phyloP scores from a whole-genome alignment of 2,113 vertebrate species.

The Varanus salvator region DNA sequence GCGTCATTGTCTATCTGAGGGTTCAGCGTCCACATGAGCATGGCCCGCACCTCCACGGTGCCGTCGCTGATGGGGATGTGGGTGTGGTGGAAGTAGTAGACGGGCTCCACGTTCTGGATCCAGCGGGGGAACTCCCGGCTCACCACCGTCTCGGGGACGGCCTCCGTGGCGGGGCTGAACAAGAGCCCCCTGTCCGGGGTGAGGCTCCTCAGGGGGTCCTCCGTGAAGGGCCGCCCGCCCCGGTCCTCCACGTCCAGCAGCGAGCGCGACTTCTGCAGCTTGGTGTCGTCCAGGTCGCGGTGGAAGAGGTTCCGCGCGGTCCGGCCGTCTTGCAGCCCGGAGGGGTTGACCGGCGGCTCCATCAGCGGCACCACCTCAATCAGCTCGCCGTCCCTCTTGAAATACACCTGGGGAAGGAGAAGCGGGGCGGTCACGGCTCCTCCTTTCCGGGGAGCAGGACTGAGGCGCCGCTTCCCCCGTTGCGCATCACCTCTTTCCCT shows the following conservation, averaged over 20 bases:
- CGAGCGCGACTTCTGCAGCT: conserved; percentile 84
- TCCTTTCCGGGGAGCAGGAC: neutral
- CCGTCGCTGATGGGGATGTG: conserved; percentile 83
- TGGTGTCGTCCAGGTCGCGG: conserved; percentile 89
- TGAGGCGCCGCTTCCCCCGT: too few species aligned
- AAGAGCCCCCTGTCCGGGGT: conserved; percentile 73
- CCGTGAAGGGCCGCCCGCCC: conserved; percentile 75
- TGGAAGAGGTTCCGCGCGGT: conserved; percentile 79
- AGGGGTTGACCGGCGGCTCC: conserved; percentile 71
- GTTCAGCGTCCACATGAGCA: conserved; percentile 93
- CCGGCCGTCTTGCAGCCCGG: conserved; percentile 62
- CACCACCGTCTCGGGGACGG: conserved; percentile 91
- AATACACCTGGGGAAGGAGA: conserved; percentile 83
- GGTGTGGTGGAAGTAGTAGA: conserved; percentile 87
- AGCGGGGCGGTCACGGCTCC: fast-evolving
- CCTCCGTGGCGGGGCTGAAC: conserved; percentile 78
- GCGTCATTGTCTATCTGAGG: conserved; percentile 94
- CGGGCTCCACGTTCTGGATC: conserved; percentile 87
- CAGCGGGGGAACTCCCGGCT: conserved; percentile 95
- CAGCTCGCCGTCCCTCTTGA: conserved; percentile 90
- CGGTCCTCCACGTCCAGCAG: conserved; percentile 76
- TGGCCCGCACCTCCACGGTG: conserved; percentile 88
- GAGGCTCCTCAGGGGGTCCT: conserved; percentile 73
- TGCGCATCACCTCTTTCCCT: too few species aligned
- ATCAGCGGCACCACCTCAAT: conserved; percentile 86